Base-by-base conservation (phyloP, 2,797 vertebrate species). In the Eremophila alpestris region DNA sequence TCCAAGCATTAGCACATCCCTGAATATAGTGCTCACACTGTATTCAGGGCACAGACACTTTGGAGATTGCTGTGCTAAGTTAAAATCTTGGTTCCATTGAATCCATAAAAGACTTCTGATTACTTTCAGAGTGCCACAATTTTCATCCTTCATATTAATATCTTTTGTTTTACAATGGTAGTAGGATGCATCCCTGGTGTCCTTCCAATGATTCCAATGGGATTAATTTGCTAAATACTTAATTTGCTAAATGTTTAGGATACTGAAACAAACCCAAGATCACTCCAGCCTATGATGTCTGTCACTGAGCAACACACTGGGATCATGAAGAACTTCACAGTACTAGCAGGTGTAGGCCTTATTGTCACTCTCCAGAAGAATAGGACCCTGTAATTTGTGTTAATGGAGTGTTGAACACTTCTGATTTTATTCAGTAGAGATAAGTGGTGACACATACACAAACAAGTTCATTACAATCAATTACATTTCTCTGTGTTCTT, bases 401-500 rank as follows among this genome's bases (percentile, higher is more conserved):
- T 96, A 96, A 96, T 97, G 94, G 90, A 94, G 89, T 95, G 94
- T 93, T 96, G 94, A 96, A 91, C 93, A 89, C 85, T 95, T 89
- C 91, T 94, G 87, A 93, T 93, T 95, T 94, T 93, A 94, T 94
- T 94, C 96, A 95, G 90, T 4, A 83, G 88, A 95, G 91, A 94
- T 85, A 94, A 97, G 94, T 58, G 67, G 88, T 95, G 91, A 96
- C 95, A 96, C 67, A 90, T 71, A 93, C 56, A 94, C 86, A 96
- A 94, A 95, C 92, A 97, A 95, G 90, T 96, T 96, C 94, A 96
- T 94, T 96, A 93, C 77, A 93, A 90, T 93, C 90, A 95, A 94
- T 95, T 94, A 96, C 86, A 94, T 82, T 96, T 94, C 91, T 95
- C 94, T 87, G 70, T 91, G 83, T 95, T 92, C 95, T 96, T 95